Evolutionary conservation across 2,113 vertebrate species (phyloP).

Genomic region (Mirza zaza): DNA sequence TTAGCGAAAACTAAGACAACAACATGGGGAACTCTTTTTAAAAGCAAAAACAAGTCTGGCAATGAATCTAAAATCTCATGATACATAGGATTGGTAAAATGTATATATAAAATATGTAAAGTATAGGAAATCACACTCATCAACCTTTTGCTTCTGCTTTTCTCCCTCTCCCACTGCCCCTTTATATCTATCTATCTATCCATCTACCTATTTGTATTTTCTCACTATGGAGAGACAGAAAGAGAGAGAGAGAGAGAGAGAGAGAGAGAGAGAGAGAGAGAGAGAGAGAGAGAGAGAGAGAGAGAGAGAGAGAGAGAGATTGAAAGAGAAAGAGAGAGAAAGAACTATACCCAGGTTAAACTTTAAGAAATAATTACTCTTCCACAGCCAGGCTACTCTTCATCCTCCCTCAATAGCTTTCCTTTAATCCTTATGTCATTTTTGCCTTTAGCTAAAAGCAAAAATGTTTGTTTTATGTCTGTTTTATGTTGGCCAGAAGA

Average conservation of each 20-base stretch:
- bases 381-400: not conserved
- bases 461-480: too few species aligned
- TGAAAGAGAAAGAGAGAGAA: not conserved
- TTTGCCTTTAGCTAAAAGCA: not conserved
- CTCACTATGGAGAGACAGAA: too few species aligned
- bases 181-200: not conserved
- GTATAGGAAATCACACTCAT: not conserved
- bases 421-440: not conserved
- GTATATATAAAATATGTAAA: not conserved
- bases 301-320: not conserved
- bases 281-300: not conserved
- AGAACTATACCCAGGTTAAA: not conserved
- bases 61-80: not conserved
- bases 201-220: not conserved
- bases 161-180: not conserved
- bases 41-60: conserved; percentile 20
- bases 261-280: not conserved
- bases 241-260: not conserved
- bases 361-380: not conserved
- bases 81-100: not conserved
- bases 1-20: conserved; percentile 5
- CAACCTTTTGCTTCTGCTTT: not conserved
- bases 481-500: not conserved
- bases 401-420: not conserved
- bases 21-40: not conserved